Percentiles rank a stretch among this genome's conserved stretches.
These are phyloP conservation scores for Castor canadensis DNA, from an alignment of 2,113 vertebrate species.

Conservation along the genomic window DNA sequence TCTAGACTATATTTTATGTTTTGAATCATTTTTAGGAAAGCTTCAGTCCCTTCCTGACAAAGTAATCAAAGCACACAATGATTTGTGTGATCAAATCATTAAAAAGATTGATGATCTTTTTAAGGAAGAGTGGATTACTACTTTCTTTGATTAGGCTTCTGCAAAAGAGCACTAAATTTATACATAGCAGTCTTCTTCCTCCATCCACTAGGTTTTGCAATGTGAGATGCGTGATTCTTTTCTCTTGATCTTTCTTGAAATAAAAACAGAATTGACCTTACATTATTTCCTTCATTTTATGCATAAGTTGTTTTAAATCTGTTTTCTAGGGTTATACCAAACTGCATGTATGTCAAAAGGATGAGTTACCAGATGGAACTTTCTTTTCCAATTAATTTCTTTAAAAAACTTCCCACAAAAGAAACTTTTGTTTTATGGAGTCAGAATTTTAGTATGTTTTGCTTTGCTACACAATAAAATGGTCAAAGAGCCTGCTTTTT, in stretches of 20 bases:
- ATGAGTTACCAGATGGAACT: neutral
- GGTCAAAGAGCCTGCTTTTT: neutral
- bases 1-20: neutral
- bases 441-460: neutral
- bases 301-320: neutral
- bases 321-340: neutral
- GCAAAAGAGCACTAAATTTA: neutral
- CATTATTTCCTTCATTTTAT: neutral
- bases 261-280: neutral
- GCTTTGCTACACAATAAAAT: neutral
- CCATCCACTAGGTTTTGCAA: neutral
- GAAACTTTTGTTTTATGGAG: neutral
- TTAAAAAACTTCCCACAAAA: neutral
- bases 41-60: neutral
- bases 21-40: neutral
- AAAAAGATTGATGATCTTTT: no score
- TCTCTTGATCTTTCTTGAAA: neutral
- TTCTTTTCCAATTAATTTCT: neutral
- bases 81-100: no score
- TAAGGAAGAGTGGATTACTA: neutral
- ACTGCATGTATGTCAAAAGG: neutral
- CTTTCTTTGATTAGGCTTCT: neutral
- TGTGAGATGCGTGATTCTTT: neutral
- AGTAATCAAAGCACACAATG: neutral
- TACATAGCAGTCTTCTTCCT: neutral